Base-by-base conservation (phyloP, 2,113 vertebrate species). In the Aldabrachelys gigantea region DNA sequence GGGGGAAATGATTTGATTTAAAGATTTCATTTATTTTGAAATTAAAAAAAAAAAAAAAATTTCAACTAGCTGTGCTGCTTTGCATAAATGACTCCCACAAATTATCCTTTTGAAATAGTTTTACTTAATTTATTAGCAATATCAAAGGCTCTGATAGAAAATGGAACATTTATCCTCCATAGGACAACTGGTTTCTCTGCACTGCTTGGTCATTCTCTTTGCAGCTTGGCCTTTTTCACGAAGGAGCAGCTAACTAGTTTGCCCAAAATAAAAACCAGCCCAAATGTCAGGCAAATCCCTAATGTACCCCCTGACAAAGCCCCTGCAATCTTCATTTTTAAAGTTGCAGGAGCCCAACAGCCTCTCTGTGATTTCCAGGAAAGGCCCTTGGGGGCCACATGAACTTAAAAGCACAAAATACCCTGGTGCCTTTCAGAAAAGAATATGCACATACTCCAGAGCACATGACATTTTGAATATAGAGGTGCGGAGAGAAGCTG, bases 41-140 rank as follows among this genome's bases (percentile, higher is more conserved):
- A 41, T 41, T 41, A 4, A 41, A 41, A 41, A 41, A 41, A 41
- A 41, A 41, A 41, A 41, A 41, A 41, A 41, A 41, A 41, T 56
- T 59, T 76, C 41, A 95, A n/a, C 54, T 90, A 89, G 57, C 49
- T 69, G 19, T 83, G 91, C 41, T 83, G 49, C 85, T 93, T 89
- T 76, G 83, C 94, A 87, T 4, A 49, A 79, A 59, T 8, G 84
- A 84, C 90, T 12, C 47, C 35, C 62, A 91, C 56, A 90, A 89
- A 92, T 93, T 85, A 90, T 82, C 82, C 93, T 81, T 87, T 93
- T 95, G 76, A 94, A 94, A 96, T 75, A 90, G 82, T 35, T 53
- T 89, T 47, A 80, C 44, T 92, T 89, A 79, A 91, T 89, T 94
- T 93, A 93, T 95, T 81, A 89, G 76, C 83, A 95, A 92, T 52